Conservation (phyloP, 2,888 invertebrate genomes). For the Volucella inanis region DNA sequence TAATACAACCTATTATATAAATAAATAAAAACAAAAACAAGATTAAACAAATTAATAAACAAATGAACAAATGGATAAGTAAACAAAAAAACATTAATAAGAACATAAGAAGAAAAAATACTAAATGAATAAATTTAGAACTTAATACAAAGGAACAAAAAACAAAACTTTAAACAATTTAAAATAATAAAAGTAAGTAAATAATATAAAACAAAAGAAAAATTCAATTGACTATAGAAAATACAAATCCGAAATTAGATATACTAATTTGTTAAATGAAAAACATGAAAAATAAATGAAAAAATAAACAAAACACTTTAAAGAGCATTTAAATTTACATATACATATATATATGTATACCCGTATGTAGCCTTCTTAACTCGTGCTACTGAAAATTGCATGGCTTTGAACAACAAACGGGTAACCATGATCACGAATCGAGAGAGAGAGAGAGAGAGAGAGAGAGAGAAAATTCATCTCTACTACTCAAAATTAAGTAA, state of each 20-base stretch:
- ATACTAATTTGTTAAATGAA: slow-evolving; percentile 73
- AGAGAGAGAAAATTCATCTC: too few species aligned
- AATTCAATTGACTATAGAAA: slow-evolving; percentile 68
- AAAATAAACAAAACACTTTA: slow-evolving; percentile 44
- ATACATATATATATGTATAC: too few species aligned
- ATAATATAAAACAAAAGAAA: slow-evolving; percentile 33
- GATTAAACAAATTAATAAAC: slow-evolving; percentile 20
- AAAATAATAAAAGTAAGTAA: slow-evolving; percentile 47
- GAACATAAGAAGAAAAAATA: slow-evolving; percentile 15
- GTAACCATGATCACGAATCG: too few species aligned
- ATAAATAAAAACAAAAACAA: slow-evolving; percentile 59
- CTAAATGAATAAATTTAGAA: slow-evolving; percentile 53
- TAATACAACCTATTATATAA: slow-evolving; percentile 71
- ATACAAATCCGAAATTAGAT: slow-evolving; percentile 71
- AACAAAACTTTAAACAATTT: slow-evolving; percentile 42
- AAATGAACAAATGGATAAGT: slow-evolving; percentile 37
- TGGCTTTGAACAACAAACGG: too few species aligned
- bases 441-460: too few species aligned
- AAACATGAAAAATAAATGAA: slow-evolving; percentile 70
- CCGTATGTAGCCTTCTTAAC: too few species aligned
- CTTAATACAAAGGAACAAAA: slow-evolving; percentile 1
- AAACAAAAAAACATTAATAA: slow-evolving; percentile 21
- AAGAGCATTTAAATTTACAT: neutral
- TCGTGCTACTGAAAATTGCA: too few species aligned
- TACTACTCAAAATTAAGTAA: too few species aligned